phyloP scores from a whole-genome alignment of 2,888 invertebrate genomes.

The Drosophila putrida region DNA sequence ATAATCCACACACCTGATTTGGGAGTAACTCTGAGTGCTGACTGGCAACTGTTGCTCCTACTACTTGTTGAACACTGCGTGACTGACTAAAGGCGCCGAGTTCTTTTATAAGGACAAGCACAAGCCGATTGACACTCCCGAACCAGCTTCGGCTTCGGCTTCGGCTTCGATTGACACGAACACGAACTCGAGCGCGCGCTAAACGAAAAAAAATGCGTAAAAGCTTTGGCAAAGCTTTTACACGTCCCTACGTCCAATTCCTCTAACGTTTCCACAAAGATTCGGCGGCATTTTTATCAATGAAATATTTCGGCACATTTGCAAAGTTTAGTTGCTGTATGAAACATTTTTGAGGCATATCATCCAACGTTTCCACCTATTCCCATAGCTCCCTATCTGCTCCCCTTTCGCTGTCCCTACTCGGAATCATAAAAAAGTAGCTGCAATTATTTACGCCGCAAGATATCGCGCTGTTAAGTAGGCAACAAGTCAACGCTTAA shows the following conservation, averaged over 20 bases:
- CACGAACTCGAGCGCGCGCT: conserved; percentile 57
- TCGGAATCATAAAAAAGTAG: conserved; percentile 41
- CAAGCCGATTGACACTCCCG: conserved; percentile 42
- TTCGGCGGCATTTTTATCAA: conserved; percentile 67
- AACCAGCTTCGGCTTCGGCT: conserved; percentile 5
- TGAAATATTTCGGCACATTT: conserved; percentile 76
- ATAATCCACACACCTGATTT: conserved; percentile 17
- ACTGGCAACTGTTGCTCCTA: conserved; percentile 81
- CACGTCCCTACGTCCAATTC: conserved; percentile 13
- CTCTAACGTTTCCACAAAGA: background rate
- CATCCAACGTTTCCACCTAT: conserved; percentile 3
- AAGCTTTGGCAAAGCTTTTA: conserved; percentile 73
- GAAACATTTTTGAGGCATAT: conserved; percentile 52
- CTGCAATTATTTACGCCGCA: conserved; percentile 61
- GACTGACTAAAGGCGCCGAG: conserved; percentile 66
- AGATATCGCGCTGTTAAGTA: conserved; percentile 56
- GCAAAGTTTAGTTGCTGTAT: conserved; percentile 37
- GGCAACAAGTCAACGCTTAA: conserved; percentile 51
- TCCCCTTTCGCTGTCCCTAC: background rate
- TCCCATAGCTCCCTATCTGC: too few relatives aligned
- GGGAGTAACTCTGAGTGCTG: conserved; percentile 11
- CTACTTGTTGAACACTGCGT: conserved; percentile 86
- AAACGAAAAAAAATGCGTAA: conserved; percentile 60
- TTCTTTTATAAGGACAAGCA: conserved; percentile 82
- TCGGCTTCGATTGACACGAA: background rate